Evolutionary conservation across 2,888 invertebrate genomes (phyloP).

Genomic region (Sinhomidia bicolor): DNA sequence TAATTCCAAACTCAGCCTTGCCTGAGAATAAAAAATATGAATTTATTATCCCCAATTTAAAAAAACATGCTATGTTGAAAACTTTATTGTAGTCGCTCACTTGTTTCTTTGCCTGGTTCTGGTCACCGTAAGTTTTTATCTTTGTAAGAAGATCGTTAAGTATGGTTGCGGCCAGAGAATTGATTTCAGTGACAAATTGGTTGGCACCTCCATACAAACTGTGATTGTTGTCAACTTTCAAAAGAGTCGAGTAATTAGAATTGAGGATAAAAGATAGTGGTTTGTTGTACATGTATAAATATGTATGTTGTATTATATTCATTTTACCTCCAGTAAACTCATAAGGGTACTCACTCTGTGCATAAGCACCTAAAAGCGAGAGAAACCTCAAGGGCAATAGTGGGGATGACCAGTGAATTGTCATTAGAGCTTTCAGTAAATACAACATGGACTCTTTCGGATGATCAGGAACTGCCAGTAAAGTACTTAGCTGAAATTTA

Average conservation of each 20-base stretch:
- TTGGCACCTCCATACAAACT: slow-evolving; percentile 94
- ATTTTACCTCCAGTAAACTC: slow-evolving; percentile 91
- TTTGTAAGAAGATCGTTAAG: slow-evolving; percentile 89
- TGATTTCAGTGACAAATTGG: slow-evolving; percentile 91
- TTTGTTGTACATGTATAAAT: no score
- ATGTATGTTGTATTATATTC: not conserved
- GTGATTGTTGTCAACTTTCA: slow-evolving; percentile 93
- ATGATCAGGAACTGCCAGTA: slow-evolving; percentile 79
- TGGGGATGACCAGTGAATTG: slow-evolving; percentile 74
- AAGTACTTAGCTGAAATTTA: slow-evolving; percentile 76
- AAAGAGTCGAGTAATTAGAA: no score
- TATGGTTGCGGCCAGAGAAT: slow-evolving; percentile 84
- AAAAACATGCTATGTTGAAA: no score
- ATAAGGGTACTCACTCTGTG: slow-evolving; percentile 92
- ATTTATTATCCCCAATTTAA: no score
- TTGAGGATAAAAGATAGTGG: no score
- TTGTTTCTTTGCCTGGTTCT: slow-evolving; percentile 87
- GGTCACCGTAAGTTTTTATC: slow-evolving; percentile 87
- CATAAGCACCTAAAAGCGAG: slow-evolving; percentile 84
- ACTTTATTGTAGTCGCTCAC: no score
- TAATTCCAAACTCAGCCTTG: slow-evolving; percentile 87
- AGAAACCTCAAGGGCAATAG: slow-evolving; percentile 71
- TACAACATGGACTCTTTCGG: slow-evolving; percentile 79
- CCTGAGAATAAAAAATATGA: slow-evolving; percentile 82
- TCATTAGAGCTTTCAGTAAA: slow-evolving; percentile 76